phyloP scores from a whole-genome alignment of 2,113 vertebrate species.

The Embiotoca jacksoni region DNA sequence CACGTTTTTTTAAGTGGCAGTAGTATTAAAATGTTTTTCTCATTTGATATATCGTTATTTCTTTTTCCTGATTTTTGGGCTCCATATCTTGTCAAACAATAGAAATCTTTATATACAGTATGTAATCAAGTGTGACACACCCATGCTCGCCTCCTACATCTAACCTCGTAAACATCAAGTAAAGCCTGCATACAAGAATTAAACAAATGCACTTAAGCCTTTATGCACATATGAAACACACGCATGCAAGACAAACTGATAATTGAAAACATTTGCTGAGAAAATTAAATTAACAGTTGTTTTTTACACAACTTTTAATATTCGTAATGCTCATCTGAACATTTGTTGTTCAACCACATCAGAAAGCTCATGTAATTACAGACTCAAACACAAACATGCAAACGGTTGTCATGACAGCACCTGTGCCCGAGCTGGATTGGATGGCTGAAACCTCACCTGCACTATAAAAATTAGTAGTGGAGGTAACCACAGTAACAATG shows the following conservation, averaged over 20 bases:
- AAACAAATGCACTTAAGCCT: conserved; percentile 31
- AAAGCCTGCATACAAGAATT: neutral
- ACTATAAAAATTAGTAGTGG: conserved; percentile 60
- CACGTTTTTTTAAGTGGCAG: neutral
- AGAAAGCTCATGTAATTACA: conserved; percentile 52
- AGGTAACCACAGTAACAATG: conserved; percentile 74
- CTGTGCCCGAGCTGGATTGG: conserved; percentile 50
- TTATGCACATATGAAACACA: conserved; percentile 28
- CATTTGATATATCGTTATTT: no score
- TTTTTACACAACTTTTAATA: conserved; percentile 34
- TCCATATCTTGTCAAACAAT: neutral
- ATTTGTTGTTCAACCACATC: conserved; percentile 13
- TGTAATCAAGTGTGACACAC: neutral
- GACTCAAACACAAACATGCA: conserved; percentile 49
- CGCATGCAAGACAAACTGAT: conserved; percentile 6
- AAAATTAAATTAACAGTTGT: conserved; percentile 9
- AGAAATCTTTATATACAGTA: neutral
- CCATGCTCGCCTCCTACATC: neutral
- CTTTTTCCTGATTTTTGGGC: neutral
- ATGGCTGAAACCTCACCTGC: conserved; percentile 65
- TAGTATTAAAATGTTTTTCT: no score
- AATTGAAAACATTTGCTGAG: conserved; percentile 3
- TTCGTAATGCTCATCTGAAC: conserved; percentile 8
- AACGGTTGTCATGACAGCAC: conserved; percentile 82
- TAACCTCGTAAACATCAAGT: neutral